Conservation (phyloP, 2,888 invertebrate species). For the Sepiola atlantica region DNA sequence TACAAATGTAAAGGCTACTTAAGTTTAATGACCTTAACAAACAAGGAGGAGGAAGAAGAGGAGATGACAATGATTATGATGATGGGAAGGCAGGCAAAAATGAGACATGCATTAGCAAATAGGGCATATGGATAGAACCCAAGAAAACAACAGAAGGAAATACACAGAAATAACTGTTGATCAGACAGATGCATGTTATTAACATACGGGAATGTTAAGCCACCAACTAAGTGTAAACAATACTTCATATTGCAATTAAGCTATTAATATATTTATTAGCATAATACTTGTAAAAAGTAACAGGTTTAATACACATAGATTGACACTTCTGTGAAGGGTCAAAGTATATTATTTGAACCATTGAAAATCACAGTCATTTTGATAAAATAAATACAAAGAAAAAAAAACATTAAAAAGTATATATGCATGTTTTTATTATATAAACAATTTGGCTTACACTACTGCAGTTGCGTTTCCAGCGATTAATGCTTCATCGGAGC, state of each 20-base stretch:
- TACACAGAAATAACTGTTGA: not conserved
- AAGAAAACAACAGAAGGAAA: not conserved
- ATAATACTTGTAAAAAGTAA: no score
- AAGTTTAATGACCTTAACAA: conserved; percentile 15
- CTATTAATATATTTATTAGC: not conserved
- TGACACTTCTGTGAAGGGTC: no score
- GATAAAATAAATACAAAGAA: no score
- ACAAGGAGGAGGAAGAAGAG: not conserved
- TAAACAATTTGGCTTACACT: no score
- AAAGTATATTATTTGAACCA: no score
- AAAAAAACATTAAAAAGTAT: no score
- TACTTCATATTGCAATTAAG: not conserved
- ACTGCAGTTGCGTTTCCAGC: no score
- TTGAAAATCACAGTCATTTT: no score
- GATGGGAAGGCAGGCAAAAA: not conserved
- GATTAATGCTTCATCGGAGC: no score
- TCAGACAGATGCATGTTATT: not conserved
- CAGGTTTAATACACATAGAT: no score
- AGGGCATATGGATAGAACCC: not conserved
- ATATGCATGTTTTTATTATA: no score
- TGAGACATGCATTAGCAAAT: not conserved
- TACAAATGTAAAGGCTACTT: not conserved
- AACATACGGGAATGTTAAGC: not conserved
- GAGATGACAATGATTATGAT: not conserved
- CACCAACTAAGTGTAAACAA: not conserved